A percentile compares a stretch with the other conserved stretches of the same genome.
These are phyloP conservation scores for Siphonodentalium dalli DNA, from an alignment of 2,888 invertebrate species.

Conservation along the genomic window DNA sequence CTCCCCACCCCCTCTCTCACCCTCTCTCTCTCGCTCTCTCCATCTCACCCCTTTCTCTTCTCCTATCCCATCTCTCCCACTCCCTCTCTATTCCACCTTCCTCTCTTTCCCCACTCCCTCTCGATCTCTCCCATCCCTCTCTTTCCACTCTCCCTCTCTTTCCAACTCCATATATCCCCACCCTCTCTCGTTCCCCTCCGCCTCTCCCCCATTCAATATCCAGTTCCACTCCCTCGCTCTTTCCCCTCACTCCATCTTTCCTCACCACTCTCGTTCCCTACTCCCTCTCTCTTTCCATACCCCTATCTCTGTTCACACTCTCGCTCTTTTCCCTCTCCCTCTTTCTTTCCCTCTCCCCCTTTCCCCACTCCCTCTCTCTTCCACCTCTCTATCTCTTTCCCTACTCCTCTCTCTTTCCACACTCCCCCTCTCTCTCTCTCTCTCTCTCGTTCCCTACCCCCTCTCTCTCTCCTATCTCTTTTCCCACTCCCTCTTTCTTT, in stretches of 20 bases:
- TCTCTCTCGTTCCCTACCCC: background rate
- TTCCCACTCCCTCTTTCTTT: background rate
- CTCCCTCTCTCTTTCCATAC: conserved; percentile 3
- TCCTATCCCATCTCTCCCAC: background rate
- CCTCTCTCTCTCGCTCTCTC: background rate
- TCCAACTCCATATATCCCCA: conserved; percentile 6
- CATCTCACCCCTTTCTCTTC: background rate
- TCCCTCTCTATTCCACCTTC: background rate
- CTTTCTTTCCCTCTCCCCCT: conserved; percentile 1
- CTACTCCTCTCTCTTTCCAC: background rate
- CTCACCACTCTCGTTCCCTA: background rate
- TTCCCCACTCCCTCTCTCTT: background rate
- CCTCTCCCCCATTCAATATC: conserved; percentile 5
- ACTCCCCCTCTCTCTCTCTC: background rate
- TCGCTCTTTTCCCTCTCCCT: background rate
- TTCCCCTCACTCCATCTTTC: conserved; percentile 3
- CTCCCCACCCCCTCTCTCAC: too few relatives aligned
- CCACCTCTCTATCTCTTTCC: conserved; percentile 4
- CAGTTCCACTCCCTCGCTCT: conserved; percentile 9
- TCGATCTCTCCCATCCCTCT: conserved; percentile 2
- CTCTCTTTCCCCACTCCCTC: background rate
- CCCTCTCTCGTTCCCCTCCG: conserved; percentile 3
- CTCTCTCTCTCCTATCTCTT: background rate
- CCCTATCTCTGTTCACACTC: conserved; percentile 6
- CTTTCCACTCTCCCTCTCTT: background rate